Base-by-base conservation (phyloP, 1,140 invertebrate genomes). In the Sarcophaga peregrina region DNA sequence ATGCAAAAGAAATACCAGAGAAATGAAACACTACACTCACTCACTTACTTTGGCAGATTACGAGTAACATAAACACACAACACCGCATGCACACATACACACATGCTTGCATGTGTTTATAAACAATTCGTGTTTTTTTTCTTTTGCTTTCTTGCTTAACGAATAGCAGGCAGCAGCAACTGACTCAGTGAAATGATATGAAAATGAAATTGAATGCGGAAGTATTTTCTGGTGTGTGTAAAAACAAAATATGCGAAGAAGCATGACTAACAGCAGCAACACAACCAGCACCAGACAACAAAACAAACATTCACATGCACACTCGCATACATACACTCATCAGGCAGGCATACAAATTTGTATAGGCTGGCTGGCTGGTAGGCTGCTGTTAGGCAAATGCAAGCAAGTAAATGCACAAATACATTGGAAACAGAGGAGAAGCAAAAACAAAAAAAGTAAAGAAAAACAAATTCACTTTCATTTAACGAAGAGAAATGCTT, bases 141-240 rank as follows among this genome's bases (percentile, higher is more conserved):
- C 4, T 37, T 37, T 37, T 37, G 1, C 4, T 58, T 58, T 58
- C 13, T 15, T 15, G 20, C 5, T 5, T 17, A 2, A 7, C 17
- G 17, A 8, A 8, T 68, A 20, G n/a, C n/a, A n/a, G n/a, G n/a
- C n/a, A 9, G 3, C 20, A 10, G n/a, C n/a, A 50, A 48, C 74
- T 78, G 75, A 78, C n/a, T 78, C 75, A 78, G n/a, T 78, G 75
- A 52, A 75, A 80, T 52, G 80, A 83, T 81, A 83, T 48, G 72
- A 81, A 83, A 37, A 83, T 83, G 76, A 83, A 83, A 83, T 68
- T 50, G 73, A 83, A 83, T 83, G 83, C 83, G 83, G 83, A 83
- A 83, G 83, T 83, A 62, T 81, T 52, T 83, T n/a, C 17, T 76
- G 58, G 74, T 76, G 45, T 76, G 46, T 46, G 15, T 15, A 15